Conservation (phyloP, 2,888 invertebrate genomes). For the Nomada hirtipes region DNA sequence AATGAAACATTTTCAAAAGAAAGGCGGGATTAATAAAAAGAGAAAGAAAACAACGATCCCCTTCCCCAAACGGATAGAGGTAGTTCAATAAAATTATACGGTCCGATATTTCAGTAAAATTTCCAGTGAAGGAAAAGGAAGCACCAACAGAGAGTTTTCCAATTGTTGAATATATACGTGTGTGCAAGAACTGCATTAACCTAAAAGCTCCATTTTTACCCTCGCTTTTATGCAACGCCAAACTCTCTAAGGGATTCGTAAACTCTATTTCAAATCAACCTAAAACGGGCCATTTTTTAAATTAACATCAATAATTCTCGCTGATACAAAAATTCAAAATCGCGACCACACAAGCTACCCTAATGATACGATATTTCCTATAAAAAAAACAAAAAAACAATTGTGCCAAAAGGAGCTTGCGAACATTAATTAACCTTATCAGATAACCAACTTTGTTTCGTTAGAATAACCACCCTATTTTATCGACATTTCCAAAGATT, state of each 20-base stretch:
- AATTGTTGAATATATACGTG: not conserved
- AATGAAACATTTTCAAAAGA: no score
- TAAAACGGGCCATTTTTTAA: not conserved
- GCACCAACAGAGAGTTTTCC: not conserved
- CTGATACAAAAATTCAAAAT: no score
- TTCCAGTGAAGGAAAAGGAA: not conserved
- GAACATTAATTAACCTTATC: not conserved
- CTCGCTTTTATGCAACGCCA: not conserved
- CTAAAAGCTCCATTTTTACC: constrained; percentile 18
- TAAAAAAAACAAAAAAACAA: no score
- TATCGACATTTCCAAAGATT: constrained; percentile 17
- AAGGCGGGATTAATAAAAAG: no score
- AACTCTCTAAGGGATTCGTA: constrained; percentile 7
- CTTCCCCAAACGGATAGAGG: not conserved
- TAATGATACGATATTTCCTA: no score
- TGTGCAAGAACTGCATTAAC: not conserved
- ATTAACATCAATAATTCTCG: not conserved
- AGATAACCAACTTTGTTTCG: not conserved
- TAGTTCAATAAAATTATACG: not conserved
- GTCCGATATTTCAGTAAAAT: not conserved
- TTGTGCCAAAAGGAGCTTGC: not conserved
- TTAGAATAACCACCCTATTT: not conserved
- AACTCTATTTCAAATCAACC: constrained; percentile 1
- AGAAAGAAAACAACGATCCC: no score
- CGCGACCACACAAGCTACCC: no score